Percentiles rank a stretch among this genome's conserved stretches.
These are phyloP conservation scores for Papilio protenor DNA, from an alignment of 2,888 invertebrate species.

Conservation along the genomic window DNA sequence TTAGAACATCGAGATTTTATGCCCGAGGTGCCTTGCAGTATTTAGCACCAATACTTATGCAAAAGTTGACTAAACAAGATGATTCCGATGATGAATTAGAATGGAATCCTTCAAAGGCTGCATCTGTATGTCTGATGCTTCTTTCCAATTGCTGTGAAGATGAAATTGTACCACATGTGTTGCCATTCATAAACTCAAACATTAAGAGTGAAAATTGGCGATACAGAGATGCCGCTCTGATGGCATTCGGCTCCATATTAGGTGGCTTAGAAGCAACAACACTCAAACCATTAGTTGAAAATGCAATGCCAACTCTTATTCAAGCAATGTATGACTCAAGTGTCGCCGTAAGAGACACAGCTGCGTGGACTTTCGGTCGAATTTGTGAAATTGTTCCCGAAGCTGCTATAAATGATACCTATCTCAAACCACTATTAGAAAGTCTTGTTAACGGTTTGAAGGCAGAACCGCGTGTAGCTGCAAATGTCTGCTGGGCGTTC, in stretches of 20 bases:
- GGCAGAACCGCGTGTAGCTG: conserved; percentile 97
- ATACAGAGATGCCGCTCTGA: conserved; percentile 97
- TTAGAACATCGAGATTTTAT: conserved; percentile 96
- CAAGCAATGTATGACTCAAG: conserved; percentile 96
- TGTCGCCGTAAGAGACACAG: conserved; percentile 97
- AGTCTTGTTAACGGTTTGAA: conserved; percentile 93
- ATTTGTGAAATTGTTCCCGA: conserved; percentile 99
- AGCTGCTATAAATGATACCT: conserved; percentile 94
- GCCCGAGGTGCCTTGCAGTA: conserved; percentile 99
- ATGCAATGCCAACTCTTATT: conserved; percentile 98
- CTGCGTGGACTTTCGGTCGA: conserved; percentile 99
- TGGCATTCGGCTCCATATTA: conserved; percentile 98
- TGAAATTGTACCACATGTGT: conserved; percentile 96
- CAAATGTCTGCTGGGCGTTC: conserved; percentile 99
- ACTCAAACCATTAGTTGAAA: conserved; percentile 96
- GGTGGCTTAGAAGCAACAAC: conserved; percentile 95
- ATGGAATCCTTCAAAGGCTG: conserved; percentile 99
- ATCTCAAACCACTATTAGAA: conserved; percentile 92
- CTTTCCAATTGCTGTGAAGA: conserved; percentile 99
- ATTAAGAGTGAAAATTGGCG: conserved; percentile 97
- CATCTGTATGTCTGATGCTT: conserved; percentile 99
- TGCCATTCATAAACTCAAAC: conserved; percentile 98
- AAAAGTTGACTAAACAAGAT: conserved; percentile 97
- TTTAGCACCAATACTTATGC: conserved; percentile 96
- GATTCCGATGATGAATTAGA: conserved; percentile 99